Base-by-base conservation (phyloP, 2,888 invertebrate genomes). In the Eupithecia abbreviata region DNA sequence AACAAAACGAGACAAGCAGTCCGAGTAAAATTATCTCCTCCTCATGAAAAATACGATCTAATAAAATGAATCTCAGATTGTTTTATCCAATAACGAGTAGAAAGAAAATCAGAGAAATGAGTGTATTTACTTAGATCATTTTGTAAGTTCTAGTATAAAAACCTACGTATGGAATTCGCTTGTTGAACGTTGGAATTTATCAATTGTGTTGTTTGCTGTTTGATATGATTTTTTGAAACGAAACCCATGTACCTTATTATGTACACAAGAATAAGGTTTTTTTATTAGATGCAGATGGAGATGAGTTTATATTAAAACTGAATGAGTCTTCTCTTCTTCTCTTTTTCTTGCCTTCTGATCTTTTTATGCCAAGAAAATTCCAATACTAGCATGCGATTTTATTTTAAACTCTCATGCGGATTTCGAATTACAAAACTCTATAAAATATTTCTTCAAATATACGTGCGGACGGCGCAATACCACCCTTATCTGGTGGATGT, bases 1-100 rank as follows among this genome's bases (percentile, higher is more conserved):
- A 88, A 87, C 79, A 84, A 84, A 82, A 83, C 82, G 82, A 76
- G 81, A 82, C 82, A 81, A 82, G 74, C 81, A 79, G 55, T 68
- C 67, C 43, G 18, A 74, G 30, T 13, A 68, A 67, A 78, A 73
- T 78, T 80, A 78, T 76, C 66, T 77, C 65, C 71, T 73, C 68
- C 18, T 74, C 65, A 71, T 78, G 75, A 72, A 74, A 72, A 78
- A 75, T 76, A 76, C 73, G 65, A 71, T 9, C 43, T 66, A 75
- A 49, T 3, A 55, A 66, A 65, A 47, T 47, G 30, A 68, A 68
- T 18, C 45, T 69, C 7, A 66, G 42, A 72, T 66, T 72, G 49
- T 41, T 67, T n/a, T 62, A 65, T 72, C 72, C 9, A 58, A 65
- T 66, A 58, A 41, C 41, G 65, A 65, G 65, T n/a, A 43, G n/a